These are phyloP conservation scores for Pyrgus malvae DNA, from an alignment of 2,888 invertebrate species.

Conservation along the genomic window DNA sequence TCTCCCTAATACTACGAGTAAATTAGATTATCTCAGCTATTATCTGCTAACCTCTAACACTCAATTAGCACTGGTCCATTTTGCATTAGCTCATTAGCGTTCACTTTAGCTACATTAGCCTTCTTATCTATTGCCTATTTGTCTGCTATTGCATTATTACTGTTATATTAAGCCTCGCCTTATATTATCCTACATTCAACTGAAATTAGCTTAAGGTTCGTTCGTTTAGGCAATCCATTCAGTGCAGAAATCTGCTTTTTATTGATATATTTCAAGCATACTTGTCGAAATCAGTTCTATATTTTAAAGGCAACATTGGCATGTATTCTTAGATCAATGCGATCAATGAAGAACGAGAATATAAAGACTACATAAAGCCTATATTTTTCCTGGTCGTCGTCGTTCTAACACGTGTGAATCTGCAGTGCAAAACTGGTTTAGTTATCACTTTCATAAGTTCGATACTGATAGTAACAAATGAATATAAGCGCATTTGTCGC, in stretches of 20 bases:
- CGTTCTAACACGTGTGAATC: background rate
- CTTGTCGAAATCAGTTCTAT: no score
- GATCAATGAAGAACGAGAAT: no score
- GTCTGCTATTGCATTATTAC: conserved; percentile 2
- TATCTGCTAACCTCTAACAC: conserved; percentile 13
- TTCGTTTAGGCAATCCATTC: background rate
- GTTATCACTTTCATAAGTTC: background rate
- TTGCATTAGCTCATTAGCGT: conserved; percentile 13
- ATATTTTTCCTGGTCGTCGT: background rate
- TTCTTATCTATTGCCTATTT: conserved; percentile 1
- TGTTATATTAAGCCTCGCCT: background rate
- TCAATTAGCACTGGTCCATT: conserved; percentile 3
- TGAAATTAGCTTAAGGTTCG: background rate
- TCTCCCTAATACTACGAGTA: background rate
- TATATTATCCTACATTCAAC: background rate
- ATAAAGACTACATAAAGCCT: no score
- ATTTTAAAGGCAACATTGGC: no score
- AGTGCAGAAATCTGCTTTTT: background rate
- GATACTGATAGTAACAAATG: background rate
- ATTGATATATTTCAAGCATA: no score
- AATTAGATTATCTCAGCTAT: conserved; percentile 2
- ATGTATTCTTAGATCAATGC: no score
- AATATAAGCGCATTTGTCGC: background rate
- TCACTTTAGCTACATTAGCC: conserved; percentile 8
- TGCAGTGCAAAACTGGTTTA: background rate